A percentile compares a stretch with the other conserved stretches of the same genome.
phyloP scores from a whole-genome alignment of 2,797 vertebrate species.

The Eleutherodactylus coqui region DNA sequence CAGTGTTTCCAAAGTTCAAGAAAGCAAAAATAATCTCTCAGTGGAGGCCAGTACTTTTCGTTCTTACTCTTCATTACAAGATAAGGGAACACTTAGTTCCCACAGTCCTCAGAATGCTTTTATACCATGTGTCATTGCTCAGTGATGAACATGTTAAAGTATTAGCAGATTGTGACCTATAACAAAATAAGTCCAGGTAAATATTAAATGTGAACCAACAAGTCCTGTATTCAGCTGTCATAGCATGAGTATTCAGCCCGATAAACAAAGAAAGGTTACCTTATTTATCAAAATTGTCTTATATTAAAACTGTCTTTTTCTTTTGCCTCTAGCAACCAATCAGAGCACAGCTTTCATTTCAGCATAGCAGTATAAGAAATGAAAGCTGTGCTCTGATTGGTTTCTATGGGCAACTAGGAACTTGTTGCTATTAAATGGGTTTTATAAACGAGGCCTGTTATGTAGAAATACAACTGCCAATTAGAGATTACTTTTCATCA shows the following conservation, averaged over 20 bases:
- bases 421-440: too few species aligned
- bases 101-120: background rate
- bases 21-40: conserved; percentile 26
- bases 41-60: conserved; percentile 1
- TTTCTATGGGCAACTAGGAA: too few species aligned
- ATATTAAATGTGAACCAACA: background rate
- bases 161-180: conserved; percentile 4
- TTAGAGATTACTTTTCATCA: background rate
- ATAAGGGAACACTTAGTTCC: conserved; percentile 44
- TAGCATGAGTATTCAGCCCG: background rate
- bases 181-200: background rate
- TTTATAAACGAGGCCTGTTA: too few species aligned
- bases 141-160: background rate
- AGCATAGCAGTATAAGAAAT: too few species aligned
- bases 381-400: too few species aligned
- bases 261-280: background rate
- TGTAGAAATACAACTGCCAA: too few species aligned
- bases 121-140: conserved; percentile 11
- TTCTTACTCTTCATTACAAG: conserved; percentile 28
- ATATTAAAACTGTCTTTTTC: too few species aligned
- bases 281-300: too few species aligned
- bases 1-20: conserved; percentile 27
- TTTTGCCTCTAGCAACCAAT: too few species aligned
- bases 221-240: background rate
- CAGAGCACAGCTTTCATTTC: too few species aligned